Conservation (phyloP, 2,797 vertebrate genomes). For the Tamandua tetradactyla region DNA sequence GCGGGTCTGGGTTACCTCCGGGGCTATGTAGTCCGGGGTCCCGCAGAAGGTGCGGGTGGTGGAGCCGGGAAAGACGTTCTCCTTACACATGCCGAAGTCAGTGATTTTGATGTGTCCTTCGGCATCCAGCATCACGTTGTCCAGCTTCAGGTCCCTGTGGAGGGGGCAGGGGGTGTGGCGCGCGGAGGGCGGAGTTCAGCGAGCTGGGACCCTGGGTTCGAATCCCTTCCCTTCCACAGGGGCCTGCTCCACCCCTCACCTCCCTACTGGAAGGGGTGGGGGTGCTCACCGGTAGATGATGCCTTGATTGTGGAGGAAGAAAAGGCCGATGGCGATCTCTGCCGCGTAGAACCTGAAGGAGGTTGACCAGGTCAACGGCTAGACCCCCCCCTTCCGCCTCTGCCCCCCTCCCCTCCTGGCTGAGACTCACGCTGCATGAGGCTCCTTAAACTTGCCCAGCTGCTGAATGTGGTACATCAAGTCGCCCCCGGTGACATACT, state of each 20-base stretch:
- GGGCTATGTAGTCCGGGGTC: slow-evolving; percentile 95
- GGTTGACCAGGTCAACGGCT: background rate
- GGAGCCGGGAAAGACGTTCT: slow-evolving; percentile 91
- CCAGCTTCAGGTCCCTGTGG: slow-evolving; percentile 93
- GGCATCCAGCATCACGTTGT: slow-evolving; percentile 93
- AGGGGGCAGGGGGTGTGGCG: no score
- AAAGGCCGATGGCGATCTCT: slow-evolving; percentile 94
- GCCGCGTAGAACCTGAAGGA: slow-evolving; percentile 92
- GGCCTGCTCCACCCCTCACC: no score
- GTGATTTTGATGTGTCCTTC: slow-evolving; percentile 96
- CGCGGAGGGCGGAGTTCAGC: accelerated
- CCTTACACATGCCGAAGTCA: slow-evolving; percentile 96
- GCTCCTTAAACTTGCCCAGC: slow-evolving; percentile 95
- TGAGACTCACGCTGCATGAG: slow-evolving; percentile 92
- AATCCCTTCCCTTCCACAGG: background rate
- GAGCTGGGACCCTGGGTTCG: accelerated
- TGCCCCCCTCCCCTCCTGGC: background rate
- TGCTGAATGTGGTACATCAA: slow-evolving; percentile 98
- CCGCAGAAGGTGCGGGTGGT: slow-evolving; percentile 95
- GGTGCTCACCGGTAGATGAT: slow-evolving; percentile 93
- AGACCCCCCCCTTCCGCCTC: accelerated
- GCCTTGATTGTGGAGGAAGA: slow-evolving; percentile 94
- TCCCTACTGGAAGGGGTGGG: background rate
- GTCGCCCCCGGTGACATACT: slow-evolving; percentile 95
- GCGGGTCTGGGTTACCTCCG: slow-evolving; percentile 87